phyloP scores from a whole-genome alignment of 2,797 vertebrate species.

The Melanogrammus aeglefinus region DNA sequence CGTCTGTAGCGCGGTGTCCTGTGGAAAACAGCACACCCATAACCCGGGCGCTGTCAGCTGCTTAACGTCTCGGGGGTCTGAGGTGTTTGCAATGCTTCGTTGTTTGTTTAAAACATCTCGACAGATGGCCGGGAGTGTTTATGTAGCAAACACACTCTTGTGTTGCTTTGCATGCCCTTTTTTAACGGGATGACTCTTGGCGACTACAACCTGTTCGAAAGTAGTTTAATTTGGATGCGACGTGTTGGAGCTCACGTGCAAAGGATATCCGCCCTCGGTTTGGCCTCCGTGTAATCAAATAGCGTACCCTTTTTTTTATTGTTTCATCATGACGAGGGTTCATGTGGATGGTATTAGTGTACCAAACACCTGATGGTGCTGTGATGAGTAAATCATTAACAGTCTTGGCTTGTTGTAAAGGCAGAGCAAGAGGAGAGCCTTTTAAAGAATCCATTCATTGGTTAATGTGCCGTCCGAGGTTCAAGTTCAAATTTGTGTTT shows the following conservation, averaged over 20 bases:
- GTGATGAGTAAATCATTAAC: conserved; percentile 2
- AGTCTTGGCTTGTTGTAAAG: neutral
- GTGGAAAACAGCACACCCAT: neutral
- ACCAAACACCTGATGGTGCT: conserved; percentile 6
- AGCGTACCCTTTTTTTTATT: conserved; percentile 8
- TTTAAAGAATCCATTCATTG: neutral
- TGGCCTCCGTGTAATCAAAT: conserved; percentile 19
- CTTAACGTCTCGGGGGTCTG: neutral
- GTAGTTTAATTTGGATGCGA: neutral
- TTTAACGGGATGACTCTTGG: neutral
- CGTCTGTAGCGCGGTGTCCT: neutral
- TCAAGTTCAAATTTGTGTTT: neutral
- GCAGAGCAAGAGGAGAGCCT: conserved; percentile 13
- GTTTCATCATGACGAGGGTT: conserved; percentile 36
- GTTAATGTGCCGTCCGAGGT: neutral
- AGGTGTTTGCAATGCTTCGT: conserved; percentile 3
- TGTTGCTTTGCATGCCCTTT: neutral
- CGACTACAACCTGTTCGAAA: neutral
- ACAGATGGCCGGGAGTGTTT: neutral
- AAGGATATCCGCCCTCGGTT: neutral
- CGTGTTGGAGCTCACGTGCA: neutral
- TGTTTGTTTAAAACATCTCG: neutral
- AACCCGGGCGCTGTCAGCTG: conserved; percentile 12
- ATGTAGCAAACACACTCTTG: conserved; percentile 7
- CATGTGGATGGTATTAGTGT: conserved; percentile 33